Conservation (phyloP, 2,113 vertebrate species). For the Calonectris borealis region DNA sequence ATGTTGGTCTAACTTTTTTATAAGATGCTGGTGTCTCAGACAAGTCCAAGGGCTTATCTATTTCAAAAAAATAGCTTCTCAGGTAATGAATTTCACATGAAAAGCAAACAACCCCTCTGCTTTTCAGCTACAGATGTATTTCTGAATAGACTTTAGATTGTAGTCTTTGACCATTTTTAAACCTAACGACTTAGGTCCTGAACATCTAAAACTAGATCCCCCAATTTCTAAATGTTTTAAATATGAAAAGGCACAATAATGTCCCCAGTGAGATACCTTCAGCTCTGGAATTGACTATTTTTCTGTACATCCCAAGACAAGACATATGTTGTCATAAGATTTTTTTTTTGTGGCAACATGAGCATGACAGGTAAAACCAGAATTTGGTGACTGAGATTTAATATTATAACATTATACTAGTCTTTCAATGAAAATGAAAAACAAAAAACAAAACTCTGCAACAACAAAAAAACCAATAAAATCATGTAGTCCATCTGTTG, state of each 20-base stretch:
- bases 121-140: neutral
- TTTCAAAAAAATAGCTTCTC: neutral
- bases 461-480: neutral
- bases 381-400: neutral
- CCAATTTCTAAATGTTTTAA: neutral
- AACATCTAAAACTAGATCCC: neutral
- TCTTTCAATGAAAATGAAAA: neutral
- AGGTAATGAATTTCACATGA: neutral
- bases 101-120: neutral
- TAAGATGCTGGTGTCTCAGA: neutral
- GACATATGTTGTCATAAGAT: neutral
- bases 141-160: neutral
- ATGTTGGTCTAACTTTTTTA: neutral
- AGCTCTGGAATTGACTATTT: neutral
- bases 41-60: neutral
- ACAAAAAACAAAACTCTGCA: fast-evolving
- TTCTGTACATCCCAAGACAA: neutral
- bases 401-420: neutral
- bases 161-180: neutral
- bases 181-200: neutral
- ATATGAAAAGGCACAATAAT: neutral
- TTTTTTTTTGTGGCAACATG: neutral
- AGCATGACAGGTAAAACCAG: neutral
- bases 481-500: neutral
- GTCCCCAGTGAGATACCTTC: neutral